Evolutionary conservation across 2,888 invertebrate genomes (phyloP).

Genomic region (Eupsilia transversa): DNA sequence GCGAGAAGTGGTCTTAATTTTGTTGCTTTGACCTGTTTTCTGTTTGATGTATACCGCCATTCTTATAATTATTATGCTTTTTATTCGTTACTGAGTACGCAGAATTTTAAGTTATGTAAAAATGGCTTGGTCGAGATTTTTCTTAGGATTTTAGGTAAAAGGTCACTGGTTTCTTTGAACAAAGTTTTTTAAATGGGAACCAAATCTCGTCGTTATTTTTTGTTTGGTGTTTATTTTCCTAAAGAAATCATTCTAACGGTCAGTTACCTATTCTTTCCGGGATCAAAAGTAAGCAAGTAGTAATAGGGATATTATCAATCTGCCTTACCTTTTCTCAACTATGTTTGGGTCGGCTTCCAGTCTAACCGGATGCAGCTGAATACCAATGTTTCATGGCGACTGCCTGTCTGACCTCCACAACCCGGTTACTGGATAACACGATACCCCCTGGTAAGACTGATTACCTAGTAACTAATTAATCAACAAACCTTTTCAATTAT

Average conservation of each 20-base stretch:
- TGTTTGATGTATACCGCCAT: neutral
- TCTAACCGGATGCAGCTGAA: neutral
- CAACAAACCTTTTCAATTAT: neutral
- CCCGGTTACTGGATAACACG: neutral
- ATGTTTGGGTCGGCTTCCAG: neutral
- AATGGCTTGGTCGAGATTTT: neutral
- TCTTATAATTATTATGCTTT: slow-evolving; percentile 11
- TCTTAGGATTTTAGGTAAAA: neutral
- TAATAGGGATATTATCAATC: too few relatives aligned
- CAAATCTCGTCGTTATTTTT: too few relatives aligned
- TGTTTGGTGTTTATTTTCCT: too few relatives aligned
- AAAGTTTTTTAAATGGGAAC: too few relatives aligned
- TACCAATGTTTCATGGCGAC: neutral
- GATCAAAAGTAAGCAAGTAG: neutral
- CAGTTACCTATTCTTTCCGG: neutral
- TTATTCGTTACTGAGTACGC: neutral
- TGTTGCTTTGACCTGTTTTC: slow-evolving; percentile 19
- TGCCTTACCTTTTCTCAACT: neutral
- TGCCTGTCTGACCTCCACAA: neutral
- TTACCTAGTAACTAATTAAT: neutral
- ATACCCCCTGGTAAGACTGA: neutral
- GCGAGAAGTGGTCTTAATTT: slow-evolving; percentile 29
- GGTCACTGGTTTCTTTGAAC: neutral
- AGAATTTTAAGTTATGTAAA: neutral
- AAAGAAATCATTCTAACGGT: neutral